These are phyloP conservation scores for Sphaerophoria taeniata DNA, from an alignment of 2,888 invertebrate genomes.

Conservation along the genomic window DNA sequence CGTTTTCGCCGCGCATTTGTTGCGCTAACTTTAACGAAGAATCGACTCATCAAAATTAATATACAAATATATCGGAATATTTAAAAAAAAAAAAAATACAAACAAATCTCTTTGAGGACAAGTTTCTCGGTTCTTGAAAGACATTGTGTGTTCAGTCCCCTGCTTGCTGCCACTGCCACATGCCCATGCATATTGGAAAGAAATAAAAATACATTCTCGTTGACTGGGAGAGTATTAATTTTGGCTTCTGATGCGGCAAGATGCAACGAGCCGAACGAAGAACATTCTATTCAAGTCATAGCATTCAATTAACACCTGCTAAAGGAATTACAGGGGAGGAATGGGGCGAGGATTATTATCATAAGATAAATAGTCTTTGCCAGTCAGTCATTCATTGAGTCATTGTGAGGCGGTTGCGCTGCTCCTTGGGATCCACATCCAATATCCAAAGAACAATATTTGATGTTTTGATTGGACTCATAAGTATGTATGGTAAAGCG, in stretches of 20 bases:
- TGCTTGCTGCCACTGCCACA: background rate
- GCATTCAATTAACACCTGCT: conserved; percentile 74
- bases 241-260: conserved; percentile 66
- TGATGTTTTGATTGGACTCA: conserved; percentile 70
- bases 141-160: background rate
- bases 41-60: conserved; percentile 73
- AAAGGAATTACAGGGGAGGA: conserved; percentile 25
- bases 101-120: conserved; percentile 69
- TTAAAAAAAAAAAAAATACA: conserved; percentile 37
- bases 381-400: conserved; percentile 51
- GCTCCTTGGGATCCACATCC: background rate
- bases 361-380: conserved; percentile 63
- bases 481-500: conserved; percentile 25
- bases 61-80: conserved; percentile 66
- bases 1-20: conserved; percentile 32
- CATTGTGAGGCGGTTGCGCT: conserved; percentile 41
- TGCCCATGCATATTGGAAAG: conserved; percentile 54
- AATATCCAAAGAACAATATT: conserved; percentile 40
- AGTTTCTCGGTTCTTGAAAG: conserved; percentile 35
- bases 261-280: conserved; percentile 65
- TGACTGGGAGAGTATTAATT: conserved; percentile 70
- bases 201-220: conserved; percentile 45
- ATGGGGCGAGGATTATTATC: conserved; percentile 52
- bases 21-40: conserved; percentile 53
- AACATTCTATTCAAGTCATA: conserved; percentile 65